Base-by-base conservation (phyloP, 2,888 invertebrate species). In the Drosophila bunnanda region DNA sequence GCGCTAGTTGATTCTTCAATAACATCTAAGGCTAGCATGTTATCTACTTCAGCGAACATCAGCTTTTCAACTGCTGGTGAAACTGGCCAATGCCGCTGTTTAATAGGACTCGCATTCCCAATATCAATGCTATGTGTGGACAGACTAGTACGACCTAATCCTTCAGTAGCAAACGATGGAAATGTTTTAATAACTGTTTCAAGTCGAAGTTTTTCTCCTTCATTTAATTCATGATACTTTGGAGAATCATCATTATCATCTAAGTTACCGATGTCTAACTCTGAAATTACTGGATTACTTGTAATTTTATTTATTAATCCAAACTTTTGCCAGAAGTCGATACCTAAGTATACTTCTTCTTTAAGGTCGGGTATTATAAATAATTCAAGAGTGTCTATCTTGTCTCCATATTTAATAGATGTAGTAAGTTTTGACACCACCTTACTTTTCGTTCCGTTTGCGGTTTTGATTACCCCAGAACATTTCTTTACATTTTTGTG, bases 161-260 rank as follows among this genome's bases (percentile, higher is more conserved):
- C 36, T 38, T 53, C 25, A 15, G 10, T n/a, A 17, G 22, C 36
- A 36, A 36, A 34, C 2, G 22, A 52, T 12, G 50, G 22, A 22
- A 34, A 22, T 9, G 34, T 53, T 28, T 46, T 46, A n/a, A 46
- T 46, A 9, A 46, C 46, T n/a, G 28, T n/a, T 2, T 46, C 28
- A 25, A 48, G 46, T 10, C 46, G 15, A 28, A 5, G 44, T 44
- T 7, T 13, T 44, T 44, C 25, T 44, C 2, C 15, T 22, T 44
- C 25, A 15, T 25, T 44, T 4, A 44, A 8, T 8, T 48, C n/a
- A n/a, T 48, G 46, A 30, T 12, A 30, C 10, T 48, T 48, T 48
- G 46, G 28, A 48, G 52, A 22, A 8, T 36, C 36, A 22, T 50
- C 20, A 52, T 36, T 34, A 3, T 52, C n/a, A 34, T 52, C 48